Conservation (phyloP, 2,888 invertebrate species). For the Heliconius sara region DNA sequence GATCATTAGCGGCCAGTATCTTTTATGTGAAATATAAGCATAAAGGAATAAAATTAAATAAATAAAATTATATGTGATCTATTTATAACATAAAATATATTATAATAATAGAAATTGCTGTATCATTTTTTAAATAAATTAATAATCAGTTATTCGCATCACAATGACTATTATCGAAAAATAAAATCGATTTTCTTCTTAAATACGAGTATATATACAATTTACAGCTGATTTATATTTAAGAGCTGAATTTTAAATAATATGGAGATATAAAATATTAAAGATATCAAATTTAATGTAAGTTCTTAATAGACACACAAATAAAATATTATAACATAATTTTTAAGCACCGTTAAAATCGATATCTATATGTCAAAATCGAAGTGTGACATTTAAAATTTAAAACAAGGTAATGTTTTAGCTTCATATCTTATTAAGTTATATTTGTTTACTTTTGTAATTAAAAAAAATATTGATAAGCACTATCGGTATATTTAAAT, state of each 20-base stretch:
- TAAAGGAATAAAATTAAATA: not conserved
- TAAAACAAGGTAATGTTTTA: not conserved
- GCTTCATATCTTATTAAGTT: not conserved
- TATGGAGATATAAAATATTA: not conserved
- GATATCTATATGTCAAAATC: not conserved
- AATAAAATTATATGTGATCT: not conserved
- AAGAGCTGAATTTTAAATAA: not conserved
- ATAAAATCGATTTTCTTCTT: not conserved
- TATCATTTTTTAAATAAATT: too few species aligned
- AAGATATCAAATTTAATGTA: not conserved
- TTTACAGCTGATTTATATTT: not conserved
- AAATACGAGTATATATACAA: not conserved
- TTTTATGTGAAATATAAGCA: not conserved
- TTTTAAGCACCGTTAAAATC: not conserved
- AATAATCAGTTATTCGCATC: too few species aligned
- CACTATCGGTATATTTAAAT: slow-evolving; percentile 3
- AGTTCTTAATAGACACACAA: too few species aligned
- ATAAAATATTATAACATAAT: not conserved
- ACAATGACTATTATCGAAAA: not conserved
- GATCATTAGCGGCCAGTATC: not conserved
- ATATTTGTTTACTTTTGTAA: not conserved
- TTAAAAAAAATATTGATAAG: slow-evolving; percentile 12
- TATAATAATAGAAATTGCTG: too few species aligned
- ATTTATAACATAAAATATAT: too few species aligned
- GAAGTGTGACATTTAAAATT: not conserved